Percentiles rank a stretch among this genome's conserved stretches.
These are phyloP conservation scores for Mionectes olivaceus DNA, from an alignment of 2,797 vertebrate species.

Conservation along the genomic window DNA sequence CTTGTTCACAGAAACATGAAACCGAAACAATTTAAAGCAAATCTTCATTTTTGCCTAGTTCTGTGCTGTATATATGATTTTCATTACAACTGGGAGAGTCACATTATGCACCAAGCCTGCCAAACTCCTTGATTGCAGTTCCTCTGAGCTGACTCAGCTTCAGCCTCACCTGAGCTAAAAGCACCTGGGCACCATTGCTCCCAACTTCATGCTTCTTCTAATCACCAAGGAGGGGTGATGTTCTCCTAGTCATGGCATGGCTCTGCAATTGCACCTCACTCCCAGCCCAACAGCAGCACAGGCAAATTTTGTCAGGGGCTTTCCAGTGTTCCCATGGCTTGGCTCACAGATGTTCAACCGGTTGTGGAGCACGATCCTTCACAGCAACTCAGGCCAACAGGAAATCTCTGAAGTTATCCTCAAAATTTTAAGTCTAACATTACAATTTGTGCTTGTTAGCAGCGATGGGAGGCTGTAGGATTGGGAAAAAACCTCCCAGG, in stretches of 20 bases:
- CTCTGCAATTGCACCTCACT: neutral
- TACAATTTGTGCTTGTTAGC: neutral
- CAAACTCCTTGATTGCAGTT: neutral
- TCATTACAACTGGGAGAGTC: neutral
- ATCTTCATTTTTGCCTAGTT: neutral
- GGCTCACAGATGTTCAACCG: neutral
- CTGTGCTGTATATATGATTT: neutral
- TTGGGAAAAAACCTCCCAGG: neutral
- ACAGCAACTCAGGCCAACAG: neutral
- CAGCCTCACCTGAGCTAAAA: neutral
- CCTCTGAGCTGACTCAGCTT: neutral
- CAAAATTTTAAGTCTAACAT: neutral
- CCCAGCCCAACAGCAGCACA: neutral
- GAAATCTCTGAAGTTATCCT: neutral
- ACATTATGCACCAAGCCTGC: neutral
- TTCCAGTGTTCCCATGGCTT: neutral
- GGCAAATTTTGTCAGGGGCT: neutral
- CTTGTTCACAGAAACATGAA: conserved; percentile 7
- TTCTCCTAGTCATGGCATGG: neutral
- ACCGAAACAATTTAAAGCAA: neutral
- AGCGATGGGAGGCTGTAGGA: neutral
- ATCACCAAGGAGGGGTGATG: neutral
- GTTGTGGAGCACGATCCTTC: neutral
- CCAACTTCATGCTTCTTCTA: neutral
- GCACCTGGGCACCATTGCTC: neutral